Base-by-base conservation (phyloP, 1,140 invertebrate species). In the Drosophila quadrilineata region DNA sequence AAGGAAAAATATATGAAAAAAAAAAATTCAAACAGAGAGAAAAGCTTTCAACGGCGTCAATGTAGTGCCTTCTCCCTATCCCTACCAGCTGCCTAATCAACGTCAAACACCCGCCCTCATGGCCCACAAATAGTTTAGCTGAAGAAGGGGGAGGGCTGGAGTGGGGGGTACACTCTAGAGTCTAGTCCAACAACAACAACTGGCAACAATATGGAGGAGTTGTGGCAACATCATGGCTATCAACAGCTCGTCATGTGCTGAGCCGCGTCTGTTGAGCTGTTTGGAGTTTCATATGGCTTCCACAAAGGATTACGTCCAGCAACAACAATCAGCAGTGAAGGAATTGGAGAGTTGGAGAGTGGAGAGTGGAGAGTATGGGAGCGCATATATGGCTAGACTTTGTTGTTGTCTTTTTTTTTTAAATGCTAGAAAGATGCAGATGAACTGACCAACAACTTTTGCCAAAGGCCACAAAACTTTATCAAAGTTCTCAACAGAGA, bases 161-260 rank as follows among this genome's bases (percentile, higher is more conserved):
- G n/a, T n/a, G n/a, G n/a, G n/a, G n/a, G n/a, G n/a, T n/a, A n/a
- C n/a, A n/a, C n/a, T n/a, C n/a, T n/a, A n/a, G n/a, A n/a, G n/a
- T n/a, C n/a, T n/a, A n/a, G n/a, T n/a, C n/a, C 31, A 3, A 24
- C 48, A 26, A 38, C 45, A 38, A 60, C 56, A 41, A 22, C 40
- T 16, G 21, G 45, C 60, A 36, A 59, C 46, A 8, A 69, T n/a
- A n/a, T n/a, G n/a, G n/a, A n/a, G n/a, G n/a, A n/a, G n/a, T n/a
- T n/a, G n/a, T n/a, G n/a, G 59, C 71, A 71, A 82, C 77, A 82
- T 84, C 79, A 82, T 84, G 65, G 73, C 77, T 84, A 84, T 84
- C 74, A 85, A 26, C 73, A 62, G 79, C 57, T 73, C 73, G 70
- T 64, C 66, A 53, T 53, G 60, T 40, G 58, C 31, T 50, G 31